phyloP scores from a whole-genome alignment of 2,888 invertebrate species.

The Hyles lineata region DNA sequence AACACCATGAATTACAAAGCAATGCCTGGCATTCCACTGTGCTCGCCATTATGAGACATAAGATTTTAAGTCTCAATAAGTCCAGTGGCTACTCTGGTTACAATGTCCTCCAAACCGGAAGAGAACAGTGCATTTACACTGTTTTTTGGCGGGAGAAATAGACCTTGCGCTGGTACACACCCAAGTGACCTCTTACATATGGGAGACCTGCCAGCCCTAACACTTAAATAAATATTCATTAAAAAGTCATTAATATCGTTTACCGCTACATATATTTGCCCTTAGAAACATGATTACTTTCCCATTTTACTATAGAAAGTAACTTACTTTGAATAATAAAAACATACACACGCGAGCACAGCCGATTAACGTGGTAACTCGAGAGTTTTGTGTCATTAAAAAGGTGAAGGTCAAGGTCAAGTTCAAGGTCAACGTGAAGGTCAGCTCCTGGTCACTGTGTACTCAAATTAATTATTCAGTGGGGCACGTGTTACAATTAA shows the following conservation, averaged over 20 bases:
- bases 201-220: too few relatives aligned
- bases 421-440: neutral
- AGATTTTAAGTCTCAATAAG: too few relatives aligned
- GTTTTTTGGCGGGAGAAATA: too few relatives aligned
- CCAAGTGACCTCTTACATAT: too few relatives aligned
- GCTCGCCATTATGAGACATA: too few relatives aligned
- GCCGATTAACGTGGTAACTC: neutral
- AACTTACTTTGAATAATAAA: neutral
- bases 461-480: neutral
- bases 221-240: neutral
- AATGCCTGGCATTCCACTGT: too few relatives aligned
- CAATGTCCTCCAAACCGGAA: too few relatives aligned
- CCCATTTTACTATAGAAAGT: neutral
- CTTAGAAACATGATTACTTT: neutral
- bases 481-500: neutral
- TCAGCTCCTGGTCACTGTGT: neutral
- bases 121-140: too few relatives aligned
- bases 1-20: too few relatives aligned
- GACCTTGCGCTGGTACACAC: too few relatives aligned
- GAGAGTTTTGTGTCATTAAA: neutral
- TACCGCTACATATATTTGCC: neutral
- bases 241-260: neutral
- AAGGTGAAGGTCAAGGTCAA: constrained; percentile 6
- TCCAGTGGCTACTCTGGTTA: too few relatives aligned
- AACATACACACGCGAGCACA: neutral